Base-by-base conservation (phyloP, 2,113 vertebrate species). In the Grammomys surdaster region DNA sequence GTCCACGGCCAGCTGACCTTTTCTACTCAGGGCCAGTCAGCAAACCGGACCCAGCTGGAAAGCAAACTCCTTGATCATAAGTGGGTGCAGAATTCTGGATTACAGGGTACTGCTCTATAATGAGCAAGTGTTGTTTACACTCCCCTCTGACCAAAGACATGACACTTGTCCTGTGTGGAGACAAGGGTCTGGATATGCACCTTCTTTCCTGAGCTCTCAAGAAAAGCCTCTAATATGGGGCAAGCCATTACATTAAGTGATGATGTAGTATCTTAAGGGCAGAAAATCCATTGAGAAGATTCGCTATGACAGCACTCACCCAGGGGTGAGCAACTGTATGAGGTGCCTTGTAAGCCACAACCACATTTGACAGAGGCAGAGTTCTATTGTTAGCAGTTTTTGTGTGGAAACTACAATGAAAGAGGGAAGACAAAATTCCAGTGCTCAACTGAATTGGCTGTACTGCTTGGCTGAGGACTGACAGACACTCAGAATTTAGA, bases 1-100 rank as follows among this genome's bases (percentile, higher is more conserved):
- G n/a, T 46, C 46, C 36, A 2, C 12, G 36, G 80, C 16, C 69
- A 40, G 36, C 31, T 86, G 70, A 88, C 22, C 13, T 1, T 16
- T 11, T 3, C n/a, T 65, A 5, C 10, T 12, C 24, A 9, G 0
- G 2, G 1, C 3, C 24, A 36, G 2, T 31, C 7, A 33, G 31
- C 73, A 87, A 84, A 51, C 3, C 40, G 67, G 69, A 60, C 1
- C 33, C 36, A 26, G 28, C 12, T 14, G 7, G 17, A 46, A 43
- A 65, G 67, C 22, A 24, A 92, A 75, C 19, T 7, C 1, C 5
- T 16, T 56, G 7, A n/a, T 26, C 46, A 63, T 40, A 31, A 84
- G 5, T 70, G 81, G 69, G n/a, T 69, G 43, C 3, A 10, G 20
- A 72, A 56, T 13, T 33, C 31, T 12, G 31, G 17, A 22, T 54